A percentile compares a stretch with the other conserved stretches of the same genome.
Evolutionary conservation across 1,140 invertebrate genomes (phyloP).

Genomic region (Pollicipes pollicipes): DNA sequence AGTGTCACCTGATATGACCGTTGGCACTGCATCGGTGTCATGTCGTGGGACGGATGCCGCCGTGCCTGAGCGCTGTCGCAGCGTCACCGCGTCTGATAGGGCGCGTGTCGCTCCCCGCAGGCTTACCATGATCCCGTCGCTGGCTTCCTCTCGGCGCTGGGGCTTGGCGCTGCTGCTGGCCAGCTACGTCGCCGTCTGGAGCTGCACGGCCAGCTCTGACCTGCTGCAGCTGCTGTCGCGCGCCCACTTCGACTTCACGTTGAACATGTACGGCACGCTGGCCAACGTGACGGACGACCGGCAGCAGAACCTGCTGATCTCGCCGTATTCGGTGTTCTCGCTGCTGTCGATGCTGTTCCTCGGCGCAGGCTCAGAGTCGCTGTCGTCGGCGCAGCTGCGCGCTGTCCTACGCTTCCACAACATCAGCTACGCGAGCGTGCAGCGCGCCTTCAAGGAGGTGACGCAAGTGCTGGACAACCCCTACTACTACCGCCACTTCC

Average conservation of each 20-base stretch:
- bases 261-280: conserved; percentile 21
- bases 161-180: no score
- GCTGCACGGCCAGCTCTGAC: no score
- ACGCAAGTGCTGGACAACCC: conserved; percentile 17
- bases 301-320: conserved; percentile 23
- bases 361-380: conserved; percentile 20
- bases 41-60: no score
- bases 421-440: conserved; percentile 16
- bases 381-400: conserved; percentile 20
- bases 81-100: no score
- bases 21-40: no score
- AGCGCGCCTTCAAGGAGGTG: conserved; percentile 7
- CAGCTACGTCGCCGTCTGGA: no score
- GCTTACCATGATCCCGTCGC: no score
- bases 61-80: no score
- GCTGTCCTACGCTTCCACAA: conserved; percentile 21
- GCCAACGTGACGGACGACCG: conserved; percentile 16
- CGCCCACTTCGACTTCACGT: conserved; percentile 24
- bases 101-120: no score
- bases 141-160: no score
- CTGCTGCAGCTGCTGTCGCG: conserved; percentile 21
- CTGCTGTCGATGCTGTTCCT: conserved; percentile 23
- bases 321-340: conserved; percentile 22
- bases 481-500: no score
- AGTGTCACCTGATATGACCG: no score